Base-by-base conservation (phyloP, 2,113 vertebrate genomes). In the Atherinomorus stipes region DNA sequence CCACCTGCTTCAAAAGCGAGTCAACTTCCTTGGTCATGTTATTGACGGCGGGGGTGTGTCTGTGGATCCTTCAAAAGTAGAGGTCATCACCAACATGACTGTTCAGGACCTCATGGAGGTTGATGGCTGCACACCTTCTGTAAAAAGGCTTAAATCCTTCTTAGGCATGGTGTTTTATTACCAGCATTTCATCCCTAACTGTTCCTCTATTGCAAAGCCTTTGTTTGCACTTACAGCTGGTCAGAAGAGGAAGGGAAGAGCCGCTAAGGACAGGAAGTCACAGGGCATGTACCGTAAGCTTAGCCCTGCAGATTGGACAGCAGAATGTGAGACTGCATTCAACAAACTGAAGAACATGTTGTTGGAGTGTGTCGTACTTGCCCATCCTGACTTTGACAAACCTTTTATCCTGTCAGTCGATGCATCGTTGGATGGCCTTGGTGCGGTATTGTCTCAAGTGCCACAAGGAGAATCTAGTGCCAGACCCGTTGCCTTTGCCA, bases 181-280 rank as follows among this genome's bases (percentile, higher is more conserved):
- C 53, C 1, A n/a, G n/a, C n/a, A n/a, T n/a, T n/a, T n/a, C n/a
- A n/a, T n/a, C n/a, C n/a, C n/a, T n/a, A 28, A 56, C 15, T 56
- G 53, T 19, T 56, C 53, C 6, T 56, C 53, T 7, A 18, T 56
- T 19, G 53, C 53, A 7, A 56, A 56, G 13, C 53, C 53, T 4
- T 2, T 66, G 0, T 74, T 65, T 18, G 53, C 71, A n/a, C 28
- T 65, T 6, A 74, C 61, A 2, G 71, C 54, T 18, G 54, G 31
- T 10, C 42, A 51, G 16, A n/a, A 66, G 19, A 61, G 18, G 7
- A 2, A 34, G 6, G 63, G 63, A 21, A 40, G 25, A 3, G 9
- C 52, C 13, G 52, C 52, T 26, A 54, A 54, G 52, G 52, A 54
- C 12, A 54, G 25, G 15, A 44, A 7, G 9, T 18, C 25, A 3